Evolutionary conservation across 2,797 vertebrate genomes (phyloP), one percentile per base, ranked within the genome.

Genomic region (Chiloscyllium punctatum): DNA sequence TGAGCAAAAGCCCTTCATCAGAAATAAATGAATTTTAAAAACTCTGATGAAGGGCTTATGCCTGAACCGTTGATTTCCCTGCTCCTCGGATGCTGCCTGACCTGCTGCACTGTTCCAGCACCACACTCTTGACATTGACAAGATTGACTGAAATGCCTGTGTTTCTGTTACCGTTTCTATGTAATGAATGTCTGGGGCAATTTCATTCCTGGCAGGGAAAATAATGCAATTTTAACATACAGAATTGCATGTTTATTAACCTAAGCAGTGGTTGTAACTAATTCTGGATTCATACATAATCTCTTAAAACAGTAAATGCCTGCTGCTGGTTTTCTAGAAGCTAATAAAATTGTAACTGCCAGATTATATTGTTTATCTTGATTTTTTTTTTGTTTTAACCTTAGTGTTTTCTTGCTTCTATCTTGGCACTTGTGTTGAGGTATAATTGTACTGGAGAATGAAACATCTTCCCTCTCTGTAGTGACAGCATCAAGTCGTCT

Each of bases 381-480:
- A n/a, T 68, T 72, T 51, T n/a, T 23, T 94, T 71, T 74, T 94
- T 53, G 66, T 15, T 94, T 74, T 74, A 62, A 62, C 57, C 1
- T 62, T 62, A 62, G 18, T 94, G 37, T 74, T 42, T 42, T n/a
- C 69, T 68, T 92, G 62, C 18, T 42, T 42, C 90, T 42, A 77
- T 72, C 30, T 77, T 57, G 71, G 15, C 57, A 48, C 94, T 94
- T 15, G n/a, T 77, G 71, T 72, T 53, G 48, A 95, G 30, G 94
- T 53, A 51, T 95, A 74, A 77, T 51, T 72, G 42, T 51, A 4
- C 27, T n/a, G 71, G 94, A 33, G 68, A 95, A 95, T 77, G 71
- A 74, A 95, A 95, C 94, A 95, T 74, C 94, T 95, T 95, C 74
- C 71, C 94, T 74, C 94, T 77, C 94, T 33, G 71, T 51, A 95